These are phyloP conservation scores for Stichodactyla helianthus DNA, from an alignment of 64 coral and sea anemone genomes.

Conservation along the genomic window DNA sequence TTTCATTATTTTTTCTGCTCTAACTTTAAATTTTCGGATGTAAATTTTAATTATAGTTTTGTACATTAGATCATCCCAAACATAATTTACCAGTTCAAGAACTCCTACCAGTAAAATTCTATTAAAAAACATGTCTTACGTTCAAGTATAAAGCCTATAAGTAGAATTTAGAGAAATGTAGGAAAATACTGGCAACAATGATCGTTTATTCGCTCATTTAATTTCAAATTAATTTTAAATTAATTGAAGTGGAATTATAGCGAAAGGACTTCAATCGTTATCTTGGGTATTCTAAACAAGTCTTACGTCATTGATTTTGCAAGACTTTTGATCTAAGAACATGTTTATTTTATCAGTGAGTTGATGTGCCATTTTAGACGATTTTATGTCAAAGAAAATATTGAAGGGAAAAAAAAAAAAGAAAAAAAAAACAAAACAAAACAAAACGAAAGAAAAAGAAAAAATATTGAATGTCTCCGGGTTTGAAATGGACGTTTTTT, in stretches of 20 bases:
- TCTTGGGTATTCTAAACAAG: not conserved
- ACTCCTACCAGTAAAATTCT: not conserved
- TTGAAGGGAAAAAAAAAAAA: no score
- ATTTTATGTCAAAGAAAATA: not conserved
- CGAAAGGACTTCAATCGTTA: not conserved
- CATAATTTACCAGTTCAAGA: not conserved
- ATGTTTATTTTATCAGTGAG: not conserved
- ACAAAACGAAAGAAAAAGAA: no score
- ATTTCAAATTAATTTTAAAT: no score
- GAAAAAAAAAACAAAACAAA: no score
- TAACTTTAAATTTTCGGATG: not conserved
- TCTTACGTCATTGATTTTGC: slow-evolving; percentile 10
- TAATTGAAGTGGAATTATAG: not conserved
- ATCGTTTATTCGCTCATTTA: no score
- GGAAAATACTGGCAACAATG: no score
- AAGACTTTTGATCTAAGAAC: not conserved
- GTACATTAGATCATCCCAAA: slow-evolving; percentile 1
- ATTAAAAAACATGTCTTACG: not conserved
- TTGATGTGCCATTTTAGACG: not conserved
- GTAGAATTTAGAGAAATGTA: not conserved
- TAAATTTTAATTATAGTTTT: not conserved
- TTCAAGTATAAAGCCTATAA: not conserved
- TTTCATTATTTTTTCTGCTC: not conserved
- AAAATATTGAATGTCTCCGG: no score
- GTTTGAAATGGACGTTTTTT: not conserved